These are phyloP conservation scores for Notamacropus eugenii DNA, from an alignment of 2,797 vertebrate genomes.

Conservation along the genomic window DNA sequence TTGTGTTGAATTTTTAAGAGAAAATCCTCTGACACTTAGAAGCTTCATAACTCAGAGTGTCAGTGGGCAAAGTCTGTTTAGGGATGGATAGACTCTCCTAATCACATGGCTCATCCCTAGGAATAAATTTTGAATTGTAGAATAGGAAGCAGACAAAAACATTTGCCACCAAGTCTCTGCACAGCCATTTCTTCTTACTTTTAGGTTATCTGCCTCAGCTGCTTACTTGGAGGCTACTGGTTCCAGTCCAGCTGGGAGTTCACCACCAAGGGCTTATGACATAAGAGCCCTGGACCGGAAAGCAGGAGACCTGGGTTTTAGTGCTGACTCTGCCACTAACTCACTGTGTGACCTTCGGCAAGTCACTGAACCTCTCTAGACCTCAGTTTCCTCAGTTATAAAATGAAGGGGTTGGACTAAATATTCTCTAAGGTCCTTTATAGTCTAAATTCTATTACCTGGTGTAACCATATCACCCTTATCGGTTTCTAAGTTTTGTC, in stretches of 20 bases:
- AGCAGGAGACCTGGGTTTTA: conserved; percentile 19
- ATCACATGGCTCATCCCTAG: conserved; percentile 19
- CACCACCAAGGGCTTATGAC: conserved; percentile 23
- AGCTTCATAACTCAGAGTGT: conserved; percentile 38
- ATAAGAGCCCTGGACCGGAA: conserved; percentile 17
- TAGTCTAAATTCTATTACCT: conserved; percentile 38
- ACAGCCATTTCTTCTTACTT: conserved; percentile 39
- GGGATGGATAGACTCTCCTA: background rate
- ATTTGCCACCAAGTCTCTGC: conserved; percentile 11
- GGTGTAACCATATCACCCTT: background rate
- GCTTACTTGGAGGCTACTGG: conserved; percentile 36
- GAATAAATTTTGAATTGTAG: conserved; percentile 42
- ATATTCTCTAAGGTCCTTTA: conserved; percentile 13
- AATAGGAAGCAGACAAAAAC: conserved; percentile 26
- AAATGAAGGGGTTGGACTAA: background rate
- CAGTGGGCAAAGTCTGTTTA: conserved; percentile 11
- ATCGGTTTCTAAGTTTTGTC: conserved; percentile 26
- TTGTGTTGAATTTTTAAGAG: conserved; percentile 18
- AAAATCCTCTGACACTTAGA: conserved; percentile 25
- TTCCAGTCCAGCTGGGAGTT: conserved; percentile 32
- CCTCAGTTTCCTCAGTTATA: conserved; percentile 41
- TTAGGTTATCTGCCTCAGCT: conserved; percentile 21
- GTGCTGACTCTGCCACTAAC: conserved; percentile 37
- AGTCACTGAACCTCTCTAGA: conserved; percentile 47
- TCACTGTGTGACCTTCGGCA: conserved; percentile 16